Percentiles rank a stretch among this genome's conserved stretches.
Conservation (phyloP, 1,140 invertebrate genomes). For the Tenebrio molitor region DNA sequence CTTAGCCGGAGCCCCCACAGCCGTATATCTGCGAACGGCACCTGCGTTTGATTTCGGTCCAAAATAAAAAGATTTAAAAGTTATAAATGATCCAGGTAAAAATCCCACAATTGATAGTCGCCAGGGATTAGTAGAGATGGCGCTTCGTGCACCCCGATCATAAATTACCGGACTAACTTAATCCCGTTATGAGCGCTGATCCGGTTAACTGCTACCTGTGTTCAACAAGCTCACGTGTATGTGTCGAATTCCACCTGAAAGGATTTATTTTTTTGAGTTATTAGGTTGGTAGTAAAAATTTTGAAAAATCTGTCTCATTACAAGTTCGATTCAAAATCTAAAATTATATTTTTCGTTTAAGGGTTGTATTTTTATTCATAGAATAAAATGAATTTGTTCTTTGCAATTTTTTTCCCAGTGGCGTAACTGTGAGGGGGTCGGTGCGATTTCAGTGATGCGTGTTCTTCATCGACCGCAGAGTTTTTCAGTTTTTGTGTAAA, state of each 20-base stretch:
- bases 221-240: constrained; percentile 55
- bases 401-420: no score
- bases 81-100: constrained; percentile 63
- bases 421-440: no score
- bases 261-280: no score
- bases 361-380: no score
- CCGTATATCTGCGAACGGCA: constrained; percentile 50
- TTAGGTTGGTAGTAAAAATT: no score
- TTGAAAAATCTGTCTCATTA: no score
- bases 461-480: no score
- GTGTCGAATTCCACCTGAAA: neutral
- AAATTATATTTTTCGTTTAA: no score
- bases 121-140: constrained; percentile 61
- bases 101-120: constrained; percentile 66
- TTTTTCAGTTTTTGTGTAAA: no score
- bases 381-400: no score
- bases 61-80: constrained; percentile 62
- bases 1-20: constrained; percentile 49
- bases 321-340: no score
- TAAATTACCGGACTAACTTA: constrained; percentile 66
- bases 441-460: no score
- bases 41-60: constrained; percentile 60
- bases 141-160: constrained; percentile 57
- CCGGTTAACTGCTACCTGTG: constrained; percentile 63
- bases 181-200: constrained; percentile 64